A percentile compares a stretch with the other conserved stretches of the same genome.
phyloP scores from a whole-genome alignment of 2,797 vertebrate genomes.

The Graptemys geographica region DNA sequence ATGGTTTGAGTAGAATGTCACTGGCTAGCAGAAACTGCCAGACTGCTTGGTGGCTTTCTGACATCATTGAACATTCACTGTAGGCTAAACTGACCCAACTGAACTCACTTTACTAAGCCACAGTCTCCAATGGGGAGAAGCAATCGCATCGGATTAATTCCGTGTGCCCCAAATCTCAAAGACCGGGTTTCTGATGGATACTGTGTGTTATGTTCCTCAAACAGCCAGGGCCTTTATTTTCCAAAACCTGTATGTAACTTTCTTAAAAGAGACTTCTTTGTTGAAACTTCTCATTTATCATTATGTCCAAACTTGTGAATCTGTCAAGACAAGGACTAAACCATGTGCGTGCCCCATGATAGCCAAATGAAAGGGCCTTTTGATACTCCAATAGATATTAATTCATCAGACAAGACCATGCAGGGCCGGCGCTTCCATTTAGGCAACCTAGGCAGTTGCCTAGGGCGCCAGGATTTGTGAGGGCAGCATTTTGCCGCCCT shows the following conservation, averaged over 20 bases:
- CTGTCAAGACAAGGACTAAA: background rate
- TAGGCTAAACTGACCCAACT: background rate
- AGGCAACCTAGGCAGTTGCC: too few species aligned
- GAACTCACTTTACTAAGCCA: accelerated
- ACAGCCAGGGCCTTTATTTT: accelerated
- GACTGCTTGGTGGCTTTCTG: too few species aligned
- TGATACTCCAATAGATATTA: background rate
- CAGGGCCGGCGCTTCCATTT: too few species aligned
- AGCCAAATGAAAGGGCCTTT: background rate
- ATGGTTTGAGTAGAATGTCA: accelerated
- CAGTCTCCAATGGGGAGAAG: background rate
- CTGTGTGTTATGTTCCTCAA: background rate
- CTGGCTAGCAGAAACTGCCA: background rate
- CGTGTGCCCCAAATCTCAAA: background rate
- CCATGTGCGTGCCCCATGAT: accelerated
- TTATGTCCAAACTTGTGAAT: background rate
- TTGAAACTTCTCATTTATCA: background rate
- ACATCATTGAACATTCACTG: background rate
- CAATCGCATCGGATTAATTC: background rate
- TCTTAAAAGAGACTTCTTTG: background rate
- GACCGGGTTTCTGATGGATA: background rate
- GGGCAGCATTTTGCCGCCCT: too few species aligned
- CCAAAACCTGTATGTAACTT: background rate
- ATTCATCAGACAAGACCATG: background rate
- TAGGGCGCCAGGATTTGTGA: too few species aligned